A percentile compares a stretch with the other conserved stretches of the same genome.
These are phyloP conservation scores for Trissolcus basalis DNA, from an alignment of 1,140 invertebrate genomes.

Conservation along the genomic window DNA sequence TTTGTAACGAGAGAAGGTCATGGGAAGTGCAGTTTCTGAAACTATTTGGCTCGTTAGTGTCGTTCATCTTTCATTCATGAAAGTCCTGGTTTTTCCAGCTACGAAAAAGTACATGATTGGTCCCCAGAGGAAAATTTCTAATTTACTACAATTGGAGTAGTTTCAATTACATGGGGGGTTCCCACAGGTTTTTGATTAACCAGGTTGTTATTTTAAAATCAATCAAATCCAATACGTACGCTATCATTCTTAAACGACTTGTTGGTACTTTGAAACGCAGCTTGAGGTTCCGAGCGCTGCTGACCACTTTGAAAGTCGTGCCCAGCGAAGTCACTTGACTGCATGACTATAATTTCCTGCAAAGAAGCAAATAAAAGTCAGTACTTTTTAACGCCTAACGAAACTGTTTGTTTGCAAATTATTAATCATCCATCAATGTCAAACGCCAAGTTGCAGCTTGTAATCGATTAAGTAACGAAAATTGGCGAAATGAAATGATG, in stretches of 20 bases:
- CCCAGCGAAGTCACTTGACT: conserved; percentile 11
- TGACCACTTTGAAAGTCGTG: conserved; percentile 12
- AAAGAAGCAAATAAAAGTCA: conserved; percentile 5
- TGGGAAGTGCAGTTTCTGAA: conserved; percentile 31
- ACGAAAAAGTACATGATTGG: too few relatives aligned
- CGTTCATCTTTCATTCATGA: too few relatives aligned
- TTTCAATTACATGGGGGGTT: too few relatives aligned
- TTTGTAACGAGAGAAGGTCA: conserved; percentile 18
- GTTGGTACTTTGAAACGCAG: conserved; percentile 18
- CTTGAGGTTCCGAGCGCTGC: conserved; percentile 6
- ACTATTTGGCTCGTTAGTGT: conserved; percentile 17
- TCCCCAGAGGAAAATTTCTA: too few relatives aligned
- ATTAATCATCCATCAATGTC: too few relatives aligned
- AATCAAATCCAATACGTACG: conserved; percentile 34
- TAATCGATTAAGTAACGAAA: too few relatives aligned
- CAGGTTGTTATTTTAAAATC: neutral
- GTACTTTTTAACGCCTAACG: neutral
- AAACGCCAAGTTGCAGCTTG: too few relatives aligned
- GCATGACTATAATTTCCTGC: conserved; percentile 36
- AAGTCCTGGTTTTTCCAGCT: too few relatives aligned
- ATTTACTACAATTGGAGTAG: too few relatives aligned
- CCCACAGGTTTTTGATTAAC: too few relatives aligned
- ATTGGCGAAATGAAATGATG: too few relatives aligned
- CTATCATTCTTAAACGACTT: conserved; percentile 17
- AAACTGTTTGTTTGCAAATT: too few relatives aligned